These are phyloP conservation scores for Xerus rutilus DNA, from an alignment of 2,797 vertebrate species.

Conservation along the genomic window DNA sequence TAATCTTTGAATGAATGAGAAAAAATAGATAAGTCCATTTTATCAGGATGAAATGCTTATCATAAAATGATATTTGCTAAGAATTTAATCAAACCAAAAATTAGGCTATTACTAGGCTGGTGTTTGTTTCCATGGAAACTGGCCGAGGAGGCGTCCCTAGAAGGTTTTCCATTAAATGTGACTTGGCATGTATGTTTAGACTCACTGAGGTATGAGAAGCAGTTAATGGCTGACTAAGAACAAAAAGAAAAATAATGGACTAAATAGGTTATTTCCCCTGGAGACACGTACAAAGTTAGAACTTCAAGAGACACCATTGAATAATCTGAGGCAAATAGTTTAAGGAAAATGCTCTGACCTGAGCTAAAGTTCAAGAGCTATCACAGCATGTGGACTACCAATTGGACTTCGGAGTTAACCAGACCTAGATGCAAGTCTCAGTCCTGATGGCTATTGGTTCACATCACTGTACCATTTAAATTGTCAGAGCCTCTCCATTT, in stretches of 20 bases:
- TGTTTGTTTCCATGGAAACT: slow-evolving; percentile 44
- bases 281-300: background rate
- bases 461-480: background rate
- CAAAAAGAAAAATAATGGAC: slow-evolving; percentile 58
- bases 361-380: background rate
- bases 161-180: slow-evolving; percentile 60
- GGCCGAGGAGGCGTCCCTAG: background rate
- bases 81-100: slow-evolving; percentile 60
- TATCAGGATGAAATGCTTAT: slow-evolving; percentile 30
- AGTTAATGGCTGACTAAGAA: slow-evolving; percentile 38
- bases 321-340: background rate
- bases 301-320: background rate
- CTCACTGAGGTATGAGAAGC: slow-evolving; percentile 42
- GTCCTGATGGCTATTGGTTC: background rate
- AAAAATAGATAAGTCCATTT: background rate
- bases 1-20: background rate
- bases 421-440: background rate
- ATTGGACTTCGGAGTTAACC: background rate
- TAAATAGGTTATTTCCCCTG: slow-evolving; percentile 33
- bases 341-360: background rate
- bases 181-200: slow-evolving; percentile 5
- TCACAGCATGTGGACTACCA: background rate
- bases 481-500: background rate
- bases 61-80: slow-evolving; percentile 53
- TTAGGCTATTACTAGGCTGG: background rate